A percentile compares a stretch with the other conserved stretches of the same genome.
phyloP scores from a whole-genome alignment of 1,140 invertebrate genomes.

The Cotesia vestalis region DNA sequence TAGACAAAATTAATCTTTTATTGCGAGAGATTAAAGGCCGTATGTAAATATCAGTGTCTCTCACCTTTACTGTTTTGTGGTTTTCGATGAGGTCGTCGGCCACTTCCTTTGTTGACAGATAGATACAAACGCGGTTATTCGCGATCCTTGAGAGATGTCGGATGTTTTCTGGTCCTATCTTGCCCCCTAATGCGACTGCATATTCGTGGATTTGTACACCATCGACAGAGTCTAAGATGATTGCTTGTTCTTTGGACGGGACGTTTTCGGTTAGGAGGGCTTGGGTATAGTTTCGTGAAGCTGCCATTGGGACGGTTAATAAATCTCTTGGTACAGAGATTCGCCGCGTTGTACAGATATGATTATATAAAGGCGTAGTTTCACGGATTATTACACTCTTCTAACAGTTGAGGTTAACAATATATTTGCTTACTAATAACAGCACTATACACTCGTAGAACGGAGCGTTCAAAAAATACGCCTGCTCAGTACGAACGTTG shows the following conservation, averaged over 20 bases:
- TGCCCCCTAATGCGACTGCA: slow-evolving; percentile 13
- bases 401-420: too few relatives aligned
- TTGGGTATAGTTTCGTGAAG: not conserved
- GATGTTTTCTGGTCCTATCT: slow-evolving; percentile 6
- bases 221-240: slow-evolving; percentile 25
- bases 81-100: slow-evolving; percentile 21
- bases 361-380: too few relatives aligned
- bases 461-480: too few relatives aligned
- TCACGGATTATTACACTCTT: too few relatives aligned
- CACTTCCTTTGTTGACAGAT: not conserved
- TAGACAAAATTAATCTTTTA: slow-evolving; percentile 28
- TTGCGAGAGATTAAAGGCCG: slow-evolving; percentile 9
- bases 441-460: too few relatives aligned
- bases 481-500: too few relatives aligned
- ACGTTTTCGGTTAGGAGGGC: slow-evolving; percentile 4
- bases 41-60: not conserved
- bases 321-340: too few relatives aligned
- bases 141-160: slow-evolving; percentile 21
- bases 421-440: too few relatives aligned
- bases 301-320: too few relatives aligned
- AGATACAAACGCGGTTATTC: slow-evolving; percentile 27
- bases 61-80: slow-evolving; percentile 13
- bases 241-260: slow-evolving; percentile 24
- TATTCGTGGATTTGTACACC: slow-evolving; percentile 19
- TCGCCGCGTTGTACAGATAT: too few relatives aligned